phyloP scores from a whole-genome alignment of 1,140 invertebrate genomes.

The Amphibalanus amphitrite region DNA sequence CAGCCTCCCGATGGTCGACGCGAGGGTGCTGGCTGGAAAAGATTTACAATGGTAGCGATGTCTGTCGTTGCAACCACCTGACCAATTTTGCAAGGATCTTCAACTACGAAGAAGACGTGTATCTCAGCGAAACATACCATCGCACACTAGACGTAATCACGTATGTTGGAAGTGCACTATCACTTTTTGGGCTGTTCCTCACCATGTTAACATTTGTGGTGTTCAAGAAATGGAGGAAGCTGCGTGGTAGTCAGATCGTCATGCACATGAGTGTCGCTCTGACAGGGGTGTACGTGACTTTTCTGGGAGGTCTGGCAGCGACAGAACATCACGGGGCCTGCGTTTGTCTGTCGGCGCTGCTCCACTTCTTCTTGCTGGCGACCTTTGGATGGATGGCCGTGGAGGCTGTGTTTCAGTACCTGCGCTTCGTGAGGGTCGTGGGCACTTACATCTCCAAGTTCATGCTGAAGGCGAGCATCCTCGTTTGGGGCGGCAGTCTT shows the following conservation, averaged over 20 bases:
- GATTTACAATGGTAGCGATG: neutral
- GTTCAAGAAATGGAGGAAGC: slow-evolving; percentile 20
- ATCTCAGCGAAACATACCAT: slow-evolving; percentile 11
- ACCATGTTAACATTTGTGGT: slow-evolving; percentile 19
- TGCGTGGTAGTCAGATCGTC: slow-evolving; percentile 20
- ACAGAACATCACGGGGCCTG: slow-evolving; percentile 15
- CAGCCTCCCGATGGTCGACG: neutral
- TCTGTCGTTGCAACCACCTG: slow-evolving; percentile 20
- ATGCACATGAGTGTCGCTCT: slow-evolving; percentile 20
- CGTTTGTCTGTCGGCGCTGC: slow-evolving; percentile 23
- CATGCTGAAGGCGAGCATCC: slow-evolving; percentile 26
- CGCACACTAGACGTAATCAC: slow-evolving; percentile 18
- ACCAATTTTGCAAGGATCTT: slow-evolving; percentile 19
- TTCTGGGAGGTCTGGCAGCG: slow-evolving; percentile 18
- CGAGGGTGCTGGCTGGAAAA: neutral
- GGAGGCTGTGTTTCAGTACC: slow-evolving; percentile 30
- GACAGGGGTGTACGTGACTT: slow-evolving; percentile 17
- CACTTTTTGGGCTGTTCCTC: slow-evolving; percentile 18
- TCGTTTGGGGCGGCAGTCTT: slow-evolving; percentile 25
- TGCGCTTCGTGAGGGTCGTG: slow-evolving; percentile 31
- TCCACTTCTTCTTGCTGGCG: slow-evolving; percentile 31
- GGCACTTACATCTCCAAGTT: slow-evolving; percentile 29
- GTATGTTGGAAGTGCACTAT: slow-evolving; percentile 18
- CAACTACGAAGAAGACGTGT: slow-evolving; percentile 14
- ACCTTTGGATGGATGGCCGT: slow-evolving; percentile 34